A percentile compares a stretch with the other conserved stretches of the same genome.
phyloP scores from a whole-genome alignment of 2,888 invertebrate species.

The Nymphalis urticae region DNA sequence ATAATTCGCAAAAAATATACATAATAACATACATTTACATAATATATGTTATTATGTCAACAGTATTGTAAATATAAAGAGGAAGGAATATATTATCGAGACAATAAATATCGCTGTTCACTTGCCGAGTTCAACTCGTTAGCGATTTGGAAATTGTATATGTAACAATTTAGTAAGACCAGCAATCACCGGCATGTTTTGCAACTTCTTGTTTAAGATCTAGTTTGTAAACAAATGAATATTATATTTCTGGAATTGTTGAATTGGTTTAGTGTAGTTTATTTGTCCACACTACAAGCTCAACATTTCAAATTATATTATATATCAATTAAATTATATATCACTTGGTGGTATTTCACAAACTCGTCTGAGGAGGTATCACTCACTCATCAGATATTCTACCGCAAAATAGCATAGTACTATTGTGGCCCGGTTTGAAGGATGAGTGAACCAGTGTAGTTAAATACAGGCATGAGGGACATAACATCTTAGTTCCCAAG shows the following conservation, averaged over 20 bases:
- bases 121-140: constrained; percentile 19
- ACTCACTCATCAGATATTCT: background rate
- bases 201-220: constrained; percentile 23
- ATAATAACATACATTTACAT: no score
- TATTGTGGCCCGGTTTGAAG: no score
- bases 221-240: constrained; percentile 9
- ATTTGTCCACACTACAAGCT: no score
- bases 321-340: no score
- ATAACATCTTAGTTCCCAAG: no score
- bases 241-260: background rate
- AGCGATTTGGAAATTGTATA: constrained; percentile 19
- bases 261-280: no score
- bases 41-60: background rate
- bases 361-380: background rate
- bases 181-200: constrained; percentile 22
- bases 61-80: background rate
- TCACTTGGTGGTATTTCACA: no score
- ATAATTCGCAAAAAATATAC: no score
- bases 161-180: constrained; percentile 25
- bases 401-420: background rate
- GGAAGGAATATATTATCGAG: constrained; percentile 22
- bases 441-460: no score
- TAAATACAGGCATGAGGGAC: no score
- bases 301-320: no score
- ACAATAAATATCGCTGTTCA: constrained; percentile 30